Evolutionary conservation across 2,888 invertebrate species (phyloP), one percentile per base, ranked within the genome.

Genomic region (Therioaphis trifolii): DNA sequence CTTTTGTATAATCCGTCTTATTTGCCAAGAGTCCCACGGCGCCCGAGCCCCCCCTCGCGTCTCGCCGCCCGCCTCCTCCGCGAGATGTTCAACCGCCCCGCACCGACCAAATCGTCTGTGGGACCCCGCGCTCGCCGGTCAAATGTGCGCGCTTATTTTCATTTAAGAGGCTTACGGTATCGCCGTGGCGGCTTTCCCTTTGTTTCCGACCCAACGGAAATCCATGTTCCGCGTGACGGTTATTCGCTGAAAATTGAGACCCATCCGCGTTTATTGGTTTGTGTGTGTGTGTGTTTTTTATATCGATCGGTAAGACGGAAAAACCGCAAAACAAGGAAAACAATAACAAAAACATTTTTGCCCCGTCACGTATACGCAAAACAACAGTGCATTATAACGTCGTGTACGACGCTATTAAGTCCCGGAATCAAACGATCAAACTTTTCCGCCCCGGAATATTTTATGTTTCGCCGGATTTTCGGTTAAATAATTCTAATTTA

Each of bases 1-100:
- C 77, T 77, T 52, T 66, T 52, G 63, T 78, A 61, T 69, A 79
- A 79, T 79, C 79, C 69, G 69, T 69, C 79, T 79, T 79, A 79
- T 69, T 69, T 79, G 55, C 77, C 49, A 49, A 75, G 35, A 49
- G 77, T 77, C 77, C 77, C 63, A 68, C 21, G 9, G 66, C 77
- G 46, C 46, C 24, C 12, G 3, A n/a, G 9, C n/a, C 66, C 9
- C 15, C 24, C 43, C 40, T 15, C 35, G 77, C 77, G 46, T 40
- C 24, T 5, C 9, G 12, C 18, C 40, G 1, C 4, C 3, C 68
- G 18, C 5, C 29, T 29, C 24, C 61, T 24, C 72, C 52, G n/a
- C 46, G 27, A 63, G 9, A 3, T 35, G 29, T 35, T 46, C 15
- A 1, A 63, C 63, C 24, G 2, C 29, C 27, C 74, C 40, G 18